Evolutionary conservation across 2,113 vertebrate species (phyloP), one percentile per base, ranked within the genome.

Genomic region (Neodon shergylaensis): DNA sequence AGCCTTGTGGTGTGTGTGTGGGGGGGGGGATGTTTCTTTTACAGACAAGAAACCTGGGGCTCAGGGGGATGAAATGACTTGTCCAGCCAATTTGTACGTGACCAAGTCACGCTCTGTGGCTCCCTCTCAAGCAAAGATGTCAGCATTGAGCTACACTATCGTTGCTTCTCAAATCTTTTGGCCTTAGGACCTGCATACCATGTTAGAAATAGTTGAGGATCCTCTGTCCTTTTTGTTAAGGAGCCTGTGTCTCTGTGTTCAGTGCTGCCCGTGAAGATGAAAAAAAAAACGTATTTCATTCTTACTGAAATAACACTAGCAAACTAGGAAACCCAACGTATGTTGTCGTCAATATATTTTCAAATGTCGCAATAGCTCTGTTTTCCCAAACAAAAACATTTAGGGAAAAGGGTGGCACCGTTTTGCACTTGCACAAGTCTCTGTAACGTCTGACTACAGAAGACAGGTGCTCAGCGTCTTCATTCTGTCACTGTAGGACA

Each of bases 381-480:
- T 92, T 95, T 85, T 68, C 47, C 36, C 31, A 77, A 94, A 63
- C 11, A 58, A 89, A 93, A 83, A 6, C 42, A 77, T 87, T 96
- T 79, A 68, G 16, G 78, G 63, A 63, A 42, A 95, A 72, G 61
- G 24, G 3, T 54, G 13, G n/a, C 6, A 24, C 31, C 31, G 13
- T 88, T 93, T 91, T 76, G 58, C 16, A 95, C 42, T 81, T 89
- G 96, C 94, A 82, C 1, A 88, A 54, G 22, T 92, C 22, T 82
- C 52, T 92, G 88, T 72, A 90, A 68, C 83, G n/a, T 74, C 77
- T 91, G 52, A 47, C 78, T 72, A 7, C 22, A 88, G 84, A 91
- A 91, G 63, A 49, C 10, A 88, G 2, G 65, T 95, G n/a, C 65
- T 93, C 39, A 47, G n/a, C 42, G 73, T 84, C 78, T 58, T 22